Evolutionary conservation across 2,113 vertebrate species (phyloP), one percentile per base, ranked within the genome.

Genomic region (Cyprinodon brontotheroides): DNA sequence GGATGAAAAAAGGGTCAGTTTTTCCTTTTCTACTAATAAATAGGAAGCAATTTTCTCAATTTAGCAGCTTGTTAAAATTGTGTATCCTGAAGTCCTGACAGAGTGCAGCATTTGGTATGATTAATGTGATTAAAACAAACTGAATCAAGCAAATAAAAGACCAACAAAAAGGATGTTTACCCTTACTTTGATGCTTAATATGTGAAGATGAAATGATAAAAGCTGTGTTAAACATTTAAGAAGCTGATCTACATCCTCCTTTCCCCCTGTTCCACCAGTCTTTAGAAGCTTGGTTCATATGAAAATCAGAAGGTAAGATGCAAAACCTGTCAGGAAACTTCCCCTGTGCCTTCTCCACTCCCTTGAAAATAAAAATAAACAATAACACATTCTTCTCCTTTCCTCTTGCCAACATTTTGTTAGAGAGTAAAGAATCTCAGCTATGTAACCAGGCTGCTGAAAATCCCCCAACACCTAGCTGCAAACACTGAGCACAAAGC

Each of bases 391-490:
- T 61, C 38, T 20, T n/a, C 63, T 41, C 10, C 20, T 29, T 65
- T 45, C 11, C 6, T 43, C 15, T 9, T 39, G 37, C 3, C 15
- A 8, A 15, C 61, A 9, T 17, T 20, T 63, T 67, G 70, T 86
- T 79, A 77, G 79, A 82, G 79, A 79, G 70, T 15, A 64, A 89
- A 80, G 92, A 94, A 94, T 94, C 88, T 70, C 79, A 89, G 77
- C 74, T 88, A 94, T 93, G 92, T 87, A 82, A 81, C 47, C 43
- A 11, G 82, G 78, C 84, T 82, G 84, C 85, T 89, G 75, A 91
- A 89, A 91, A 92, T 89, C 86, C 86, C 91, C 91, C 87, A 84
- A 87, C 86, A 78, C 75, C 86, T 79, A 77, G 86, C 82, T 75
- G 72, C 53, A 66, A 69, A 74, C 86, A 81, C 39, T 63, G 70